Evolutionary conservation across 37 sponge, comb jelly and placozoan genomes (phyloP), one percentile per base, ranked within the genome.

Genomic region (Halichondria panicea): DNA sequence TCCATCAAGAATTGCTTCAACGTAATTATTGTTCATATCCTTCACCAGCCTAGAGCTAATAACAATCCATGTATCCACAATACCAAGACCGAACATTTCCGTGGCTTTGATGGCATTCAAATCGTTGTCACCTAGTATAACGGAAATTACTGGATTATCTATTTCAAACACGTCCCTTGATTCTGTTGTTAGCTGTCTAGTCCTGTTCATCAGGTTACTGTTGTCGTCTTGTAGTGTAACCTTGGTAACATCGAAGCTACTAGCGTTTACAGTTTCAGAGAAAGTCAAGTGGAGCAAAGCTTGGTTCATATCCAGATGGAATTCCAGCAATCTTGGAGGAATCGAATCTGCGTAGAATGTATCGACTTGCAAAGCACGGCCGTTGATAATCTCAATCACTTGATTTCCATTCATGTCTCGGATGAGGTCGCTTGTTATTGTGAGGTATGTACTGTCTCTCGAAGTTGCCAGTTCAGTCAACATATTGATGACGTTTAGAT

Each of bases 221-320:
- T 46, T 27, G 3, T 41, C 82, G 42, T 70, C 69, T 73, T 93
- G 89, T 5, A 93, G 63, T 3, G 57, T 68, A 22, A 93, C 70
- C 44, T 73, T 55, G n/a, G 74, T 71, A 1, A 88, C 82, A 62
- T 85, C 74, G 35, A 93, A 81, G 39, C 85, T 80, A 22, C 63
- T 73, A 31, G 82, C 86, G 68, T 93, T 81, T 6, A 93, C 86
- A 13, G 89, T 93, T 57, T 93, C 93, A 43, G 70, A 67, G 81
- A 93, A 93, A 4, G 89, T 88, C 34, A 93, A 58, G 36, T 55
- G 63, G 28, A 93, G 70, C 24, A 68, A 22, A 24, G 77, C 86
- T 31, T 45, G 33, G 56, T 93, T 77, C 86, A 93, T 81, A 50
- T 88, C 89, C 35, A 93, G 72, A 22, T 50, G 59, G 68, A 78